Percentiles rank a stretch among this genome's conserved stretches.
Conservation (phyloP, 2,797 vertebrate species). For the Galago senegalensis region DNA sequence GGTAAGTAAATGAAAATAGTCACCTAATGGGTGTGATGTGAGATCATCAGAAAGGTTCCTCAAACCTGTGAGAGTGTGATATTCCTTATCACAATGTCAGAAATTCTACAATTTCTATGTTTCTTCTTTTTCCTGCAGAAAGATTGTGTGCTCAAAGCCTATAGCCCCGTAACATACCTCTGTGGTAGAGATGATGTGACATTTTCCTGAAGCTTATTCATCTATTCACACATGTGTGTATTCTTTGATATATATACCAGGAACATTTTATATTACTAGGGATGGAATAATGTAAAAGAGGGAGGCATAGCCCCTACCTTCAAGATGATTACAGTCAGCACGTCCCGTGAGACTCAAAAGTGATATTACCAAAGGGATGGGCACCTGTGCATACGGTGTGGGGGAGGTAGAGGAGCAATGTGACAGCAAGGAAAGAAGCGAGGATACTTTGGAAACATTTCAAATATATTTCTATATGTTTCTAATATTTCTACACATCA, state of each 20-base stretch:
- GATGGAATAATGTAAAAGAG: not conserved
- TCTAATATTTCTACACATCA: not conserved
- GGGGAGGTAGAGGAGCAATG: not conserved
- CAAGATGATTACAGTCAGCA: not conserved
- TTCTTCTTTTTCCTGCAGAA: not conserved
- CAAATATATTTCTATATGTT: not conserved
- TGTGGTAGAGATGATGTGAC: not conserved
- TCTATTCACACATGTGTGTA: not conserved
- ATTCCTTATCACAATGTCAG: not conserved
- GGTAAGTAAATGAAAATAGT: not conserved
- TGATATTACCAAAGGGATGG: not conserved
- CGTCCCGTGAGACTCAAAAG: not conserved
- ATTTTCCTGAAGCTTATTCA: not conserved
- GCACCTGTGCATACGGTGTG: not conserved
- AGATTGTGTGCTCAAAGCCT: not conserved
- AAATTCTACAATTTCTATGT: not conserved
- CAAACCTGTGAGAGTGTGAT: not conserved
- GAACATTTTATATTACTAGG: not conserved
- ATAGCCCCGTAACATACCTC: not conserved
- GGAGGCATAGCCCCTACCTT: accelerated
- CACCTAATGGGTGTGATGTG: not conserved
- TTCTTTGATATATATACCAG: not conserved
- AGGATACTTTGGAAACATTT: not conserved
- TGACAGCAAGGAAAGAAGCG: not conserved
- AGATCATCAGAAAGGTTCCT: not conserved